Percentiles rank a stretch among this genome's conserved stretches.
Conservation (phyloP, 1,140 invertebrate genomes). For the Dendroctonus ponderosae region DNA sequence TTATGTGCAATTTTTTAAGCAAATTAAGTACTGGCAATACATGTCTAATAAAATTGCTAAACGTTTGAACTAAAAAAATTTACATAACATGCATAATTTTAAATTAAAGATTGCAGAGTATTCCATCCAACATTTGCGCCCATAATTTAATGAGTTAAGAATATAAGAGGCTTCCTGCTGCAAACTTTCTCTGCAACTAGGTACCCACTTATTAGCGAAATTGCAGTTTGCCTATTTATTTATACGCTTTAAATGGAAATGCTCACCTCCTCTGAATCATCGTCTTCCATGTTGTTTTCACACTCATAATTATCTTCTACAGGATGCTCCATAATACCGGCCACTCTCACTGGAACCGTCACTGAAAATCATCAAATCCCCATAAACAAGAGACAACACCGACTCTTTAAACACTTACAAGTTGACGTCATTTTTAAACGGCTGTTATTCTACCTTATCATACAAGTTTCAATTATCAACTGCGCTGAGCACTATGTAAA, state of each 20-base stretch:
- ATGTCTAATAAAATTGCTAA: no score
- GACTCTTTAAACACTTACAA: constrained; percentile 19
- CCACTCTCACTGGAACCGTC: constrained; percentile 22
- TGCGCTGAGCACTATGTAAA: background rate
- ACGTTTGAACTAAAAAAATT: no score
- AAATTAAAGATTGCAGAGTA: no score
- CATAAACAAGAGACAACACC: background rate
- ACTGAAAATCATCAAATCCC: constrained; percentile 22
- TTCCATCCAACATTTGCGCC: no score
- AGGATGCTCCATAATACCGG: constrained; percentile 24
- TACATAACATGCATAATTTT: no score
- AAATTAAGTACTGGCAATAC: no score
- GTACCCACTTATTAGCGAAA: no score
- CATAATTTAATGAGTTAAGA: no score
- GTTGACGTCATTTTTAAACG: constrained; percentile 26
- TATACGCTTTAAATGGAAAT: background rate
- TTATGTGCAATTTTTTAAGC: no score
- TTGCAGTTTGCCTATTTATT: no score
- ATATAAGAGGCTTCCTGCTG: no score
- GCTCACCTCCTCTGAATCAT: constrained; percentile 31
- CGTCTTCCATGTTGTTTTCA: constrained; percentile 26
- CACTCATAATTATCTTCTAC: constrained; percentile 18
- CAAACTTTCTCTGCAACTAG: no score
- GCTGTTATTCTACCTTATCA: constrained; percentile 3
- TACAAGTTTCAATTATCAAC: background rate